These are phyloP conservation scores for Cotesia glomerata DNA, from an alignment of 1,140 invertebrate genomes.

Conservation along the genomic window DNA sequence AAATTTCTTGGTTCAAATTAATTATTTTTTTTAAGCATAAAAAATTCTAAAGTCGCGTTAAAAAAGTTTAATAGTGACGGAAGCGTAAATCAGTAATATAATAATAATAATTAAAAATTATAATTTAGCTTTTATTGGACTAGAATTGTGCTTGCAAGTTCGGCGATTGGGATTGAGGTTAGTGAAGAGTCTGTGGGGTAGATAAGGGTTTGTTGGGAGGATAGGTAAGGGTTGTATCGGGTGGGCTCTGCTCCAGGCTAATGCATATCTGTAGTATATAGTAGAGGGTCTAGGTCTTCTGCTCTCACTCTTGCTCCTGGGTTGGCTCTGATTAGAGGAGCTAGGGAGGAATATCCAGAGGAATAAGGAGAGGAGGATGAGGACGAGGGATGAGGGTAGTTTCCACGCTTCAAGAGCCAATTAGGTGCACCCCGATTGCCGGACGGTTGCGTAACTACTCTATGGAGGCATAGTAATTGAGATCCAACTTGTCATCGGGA, in stretches of 20 bases:
- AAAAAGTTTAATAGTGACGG: too few relatives aligned
- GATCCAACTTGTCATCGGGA: slow-evolving; percentile 15
- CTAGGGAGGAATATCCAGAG: too few relatives aligned
- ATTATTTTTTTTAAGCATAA: too few relatives aligned
- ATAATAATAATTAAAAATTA: neutral
- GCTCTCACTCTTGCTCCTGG: neutral
- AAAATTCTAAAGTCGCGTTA: too few relatives aligned
- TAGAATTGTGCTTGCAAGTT: too few relatives aligned
- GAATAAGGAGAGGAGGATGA: too few relatives aligned
- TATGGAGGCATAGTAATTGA: slow-evolving; percentile 4
- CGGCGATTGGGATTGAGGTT: neutral
- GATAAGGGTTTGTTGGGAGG: neutral
- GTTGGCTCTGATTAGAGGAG: too few relatives aligned
- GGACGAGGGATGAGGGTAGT: neutral
- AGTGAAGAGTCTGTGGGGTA: neutral
- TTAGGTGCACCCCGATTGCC: slow-evolving; percentile 13
- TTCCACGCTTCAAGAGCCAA: slow-evolving; percentile 24
- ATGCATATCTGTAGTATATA: slow-evolving; percentile 1
- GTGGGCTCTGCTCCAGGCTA: slow-evolving; percentile 22
- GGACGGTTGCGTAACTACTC: slow-evolving; percentile 1
- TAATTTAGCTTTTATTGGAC: too few relatives aligned
- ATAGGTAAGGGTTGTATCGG: neutral
- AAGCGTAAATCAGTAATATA: neutral
- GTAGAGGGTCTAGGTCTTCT: neutral
- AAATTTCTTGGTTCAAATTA: too few relatives aligned